Percentiles rank a stretch among this genome's conserved stretches.
phyloP scores from a whole-genome alignment of 2,113 vertebrate species.

The Melanotaenia duboulayi region DNA sequence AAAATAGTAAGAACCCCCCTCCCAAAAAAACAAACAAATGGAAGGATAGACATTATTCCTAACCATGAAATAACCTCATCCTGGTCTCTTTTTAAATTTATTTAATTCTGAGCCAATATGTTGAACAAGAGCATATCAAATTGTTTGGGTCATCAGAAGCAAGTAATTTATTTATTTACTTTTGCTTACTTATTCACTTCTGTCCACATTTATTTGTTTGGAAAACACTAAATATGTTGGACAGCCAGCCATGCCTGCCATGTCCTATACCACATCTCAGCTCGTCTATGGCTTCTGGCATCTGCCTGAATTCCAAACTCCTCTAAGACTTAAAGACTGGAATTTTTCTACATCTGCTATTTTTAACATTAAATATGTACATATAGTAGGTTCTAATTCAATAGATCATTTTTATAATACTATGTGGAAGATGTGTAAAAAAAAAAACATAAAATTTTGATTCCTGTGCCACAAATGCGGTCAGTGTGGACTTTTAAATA shows the following conservation, averaged over 20 bases:
- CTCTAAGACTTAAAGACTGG: conserved; percentile 4
- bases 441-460: background rate
- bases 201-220: conserved; percentile 5
- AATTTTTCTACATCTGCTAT: conserved; percentile 1
- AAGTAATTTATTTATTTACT: background rate
- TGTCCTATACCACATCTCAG: conserved; percentile 20
- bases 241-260: conserved; percentile 27
- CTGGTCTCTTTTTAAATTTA: too few species aligned
- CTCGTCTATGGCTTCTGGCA: conserved; percentile 18
- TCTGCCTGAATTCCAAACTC: conserved; percentile 11
- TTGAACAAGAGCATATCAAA: too few species aligned
- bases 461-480: background rate
- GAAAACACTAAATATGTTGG: conserved; percentile 14
- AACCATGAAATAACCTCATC: too few species aligned
- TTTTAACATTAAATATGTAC: conserved; percentile 8
- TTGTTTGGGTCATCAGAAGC: too few species aligned
- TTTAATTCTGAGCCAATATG: too few species aligned
- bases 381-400: background rate
- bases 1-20: too few species aligned
- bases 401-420: background rate
- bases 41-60: too few species aligned
- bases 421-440: background rate
- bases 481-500: background rate
- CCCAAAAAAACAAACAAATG: too few species aligned
- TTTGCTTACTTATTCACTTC: background rate